A percentile compares a stretch with the other conserved stretches of the same genome.
phyloP scores from a whole-genome alignment of 2,888 invertebrate species.

The Drosophila colorata region DNA sequence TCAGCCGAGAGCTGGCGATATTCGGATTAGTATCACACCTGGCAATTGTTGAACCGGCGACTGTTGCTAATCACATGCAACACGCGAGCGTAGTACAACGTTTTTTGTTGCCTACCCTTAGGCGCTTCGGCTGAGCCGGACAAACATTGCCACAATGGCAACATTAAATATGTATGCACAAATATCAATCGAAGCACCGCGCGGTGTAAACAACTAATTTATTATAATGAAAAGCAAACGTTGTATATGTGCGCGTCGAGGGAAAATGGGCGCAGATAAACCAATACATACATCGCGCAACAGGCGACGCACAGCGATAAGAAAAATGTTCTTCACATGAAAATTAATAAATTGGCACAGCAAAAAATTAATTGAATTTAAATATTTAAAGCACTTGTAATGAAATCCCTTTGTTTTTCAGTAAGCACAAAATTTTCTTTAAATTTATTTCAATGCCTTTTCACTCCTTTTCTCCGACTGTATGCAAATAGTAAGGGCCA shows the following conservation, averaged over 20 bases:
- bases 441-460: background rate
- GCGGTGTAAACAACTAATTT: constrained; percentile 59
- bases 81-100: constrained; percentile 53
- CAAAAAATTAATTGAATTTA: background rate
- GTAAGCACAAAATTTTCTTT: background rate
- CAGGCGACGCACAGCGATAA: constrained; percentile 4
- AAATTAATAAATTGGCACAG: background rate
- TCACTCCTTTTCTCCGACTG: background rate
- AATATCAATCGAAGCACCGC: constrained; percentile 50
- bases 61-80: constrained; percentile 63
- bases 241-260: constrained; percentile 21
- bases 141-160: constrained; percentile 21
- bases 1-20: constrained; percentile 25
- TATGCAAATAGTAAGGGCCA: background rate
- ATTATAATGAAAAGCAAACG: constrained; percentile 65
- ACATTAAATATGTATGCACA: constrained; percentile 59
- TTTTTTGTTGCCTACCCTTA: constrained; percentile 1
- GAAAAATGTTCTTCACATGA: background rate
- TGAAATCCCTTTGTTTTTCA: background rate
- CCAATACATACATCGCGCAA: constrained; percentile 5
- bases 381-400: background rate
- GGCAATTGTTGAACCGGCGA: constrained; percentile 26
- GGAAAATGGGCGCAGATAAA: constrained; percentile 11
- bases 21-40: constrained; percentile 53
- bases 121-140: constrained; percentile 1